These are phyloP conservation scores for Artemia sinica DNA, from an alignment of 2,888 invertebrate species.

Conservation along the genomic window DNA sequence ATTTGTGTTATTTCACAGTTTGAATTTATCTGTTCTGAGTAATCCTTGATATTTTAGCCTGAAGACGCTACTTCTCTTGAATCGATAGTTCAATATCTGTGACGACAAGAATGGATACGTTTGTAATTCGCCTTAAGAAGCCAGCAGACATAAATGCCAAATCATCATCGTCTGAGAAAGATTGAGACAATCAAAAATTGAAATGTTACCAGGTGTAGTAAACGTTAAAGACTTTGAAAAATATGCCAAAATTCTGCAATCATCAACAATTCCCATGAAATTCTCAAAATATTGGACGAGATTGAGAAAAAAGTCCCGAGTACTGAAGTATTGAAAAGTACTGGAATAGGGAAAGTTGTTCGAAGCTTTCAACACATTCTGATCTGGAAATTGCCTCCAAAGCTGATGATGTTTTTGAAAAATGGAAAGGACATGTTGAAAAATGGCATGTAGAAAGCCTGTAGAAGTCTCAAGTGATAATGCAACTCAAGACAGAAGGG, in stretches of 20 bases:
- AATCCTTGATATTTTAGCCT: too few species aligned
- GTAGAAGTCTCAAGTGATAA: slow-evolving; percentile 18
- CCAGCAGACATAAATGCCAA: background rate
- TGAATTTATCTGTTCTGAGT: too few species aligned
- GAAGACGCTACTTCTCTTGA: too few species aligned
- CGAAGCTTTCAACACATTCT: slow-evolving; percentile 6
- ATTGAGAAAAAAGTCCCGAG: slow-evolving; percentile 18
- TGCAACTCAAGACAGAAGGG: slow-evolving; percentile 15
- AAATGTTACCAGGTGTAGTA: slow-evolving; percentile 18
- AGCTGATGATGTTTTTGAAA: slow-evolving; percentile 15
- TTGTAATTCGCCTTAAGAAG: background rate
- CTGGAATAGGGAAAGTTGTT: slow-evolving; percentile 19
- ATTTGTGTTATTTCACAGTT: too few species aligned
- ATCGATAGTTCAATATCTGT: too few species aligned
- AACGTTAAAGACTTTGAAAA: slow-evolving; percentile 17
- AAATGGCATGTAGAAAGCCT: slow-evolving; percentile 14
- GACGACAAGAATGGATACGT: background rate
- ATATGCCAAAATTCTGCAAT: slow-evolving; percentile 8
- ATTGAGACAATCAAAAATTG: slow-evolving; percentile 17
- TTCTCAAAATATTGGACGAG: slow-evolving; percentile 6
- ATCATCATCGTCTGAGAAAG: background rate
- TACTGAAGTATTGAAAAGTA: slow-evolving; percentile 18
- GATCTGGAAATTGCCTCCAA: slow-evolving; percentile 13
- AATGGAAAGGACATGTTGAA: slow-evolving; percentile 17
- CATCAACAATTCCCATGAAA: slow-evolving; percentile 14